Evolutionary conservation across 1,140 invertebrate species (phyloP).

Genomic region (Manduca sexta): DNA sequence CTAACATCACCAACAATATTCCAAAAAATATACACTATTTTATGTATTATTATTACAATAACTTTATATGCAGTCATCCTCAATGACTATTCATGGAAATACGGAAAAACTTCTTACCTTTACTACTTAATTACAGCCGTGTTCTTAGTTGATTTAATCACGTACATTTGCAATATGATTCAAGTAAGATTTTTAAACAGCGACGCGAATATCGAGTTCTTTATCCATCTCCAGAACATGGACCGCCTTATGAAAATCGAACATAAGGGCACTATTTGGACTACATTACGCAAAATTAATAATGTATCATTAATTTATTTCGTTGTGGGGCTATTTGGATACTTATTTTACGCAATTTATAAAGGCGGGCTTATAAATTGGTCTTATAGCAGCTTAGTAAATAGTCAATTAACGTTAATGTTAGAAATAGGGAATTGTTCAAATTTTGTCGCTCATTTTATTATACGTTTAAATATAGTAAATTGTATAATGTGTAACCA

Average conservation of each 20-base stretch:
- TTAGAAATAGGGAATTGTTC: slow-evolving; percentile 33
- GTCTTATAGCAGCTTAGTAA: slow-evolving; percentile 14
- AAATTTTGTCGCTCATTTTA: slow-evolving; percentile 36
- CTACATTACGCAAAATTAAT: slow-evolving; percentile 19
- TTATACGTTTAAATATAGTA: slow-evolving; percentile 30
- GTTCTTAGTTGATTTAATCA: slow-evolving; percentile 8
- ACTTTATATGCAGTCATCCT: slow-evolving; percentile 10
- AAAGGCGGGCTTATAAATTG: neutral
- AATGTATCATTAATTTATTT: slow-evolving; percentile 9
- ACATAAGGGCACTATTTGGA: slow-evolving; percentile 16
- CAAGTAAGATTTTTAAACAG: slow-evolving; percentile 35
- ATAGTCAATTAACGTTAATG: slow-evolving; percentile 14
- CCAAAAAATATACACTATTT: slow-evolving; percentile 35
- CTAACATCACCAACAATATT: slow-evolving; percentile 27
- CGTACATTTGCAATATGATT: slow-evolving; percentile 24
- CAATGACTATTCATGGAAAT: slow-evolving; percentile 10
- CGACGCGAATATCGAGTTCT: slow-evolving; percentile 32
- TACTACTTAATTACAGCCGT: slow-evolving; percentile 12
- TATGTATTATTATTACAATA: slow-evolving; percentile 12
- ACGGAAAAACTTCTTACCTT: slow-evolving; percentile 8
- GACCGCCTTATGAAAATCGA: slow-evolving; percentile 36
- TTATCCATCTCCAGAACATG: slow-evolving; percentile 38
- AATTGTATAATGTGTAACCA: slow-evolving; percentile 38
- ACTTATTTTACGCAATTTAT: neutral
- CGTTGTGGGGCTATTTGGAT: neutral